Evolutionary conservation across 1,140 invertebrate genomes (phyloP).

Genomic region (Drosophila triauraria): DNA sequence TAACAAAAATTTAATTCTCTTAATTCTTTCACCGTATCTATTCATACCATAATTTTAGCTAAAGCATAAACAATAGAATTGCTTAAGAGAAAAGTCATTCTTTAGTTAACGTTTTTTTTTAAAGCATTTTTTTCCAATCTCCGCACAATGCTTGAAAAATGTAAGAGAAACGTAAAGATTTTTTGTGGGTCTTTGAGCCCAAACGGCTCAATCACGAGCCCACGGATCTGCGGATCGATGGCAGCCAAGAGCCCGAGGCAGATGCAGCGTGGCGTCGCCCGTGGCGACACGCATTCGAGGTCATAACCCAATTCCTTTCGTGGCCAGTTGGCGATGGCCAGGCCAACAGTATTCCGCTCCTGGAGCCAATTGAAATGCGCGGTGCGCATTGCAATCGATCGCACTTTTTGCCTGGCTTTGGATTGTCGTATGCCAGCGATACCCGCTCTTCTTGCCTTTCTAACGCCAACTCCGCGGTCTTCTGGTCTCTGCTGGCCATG

Average conservation of each 20-base stretch:
- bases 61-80: slow-evolving; percentile 24
- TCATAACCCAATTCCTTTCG: slow-evolving; percentile 83
- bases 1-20: not conserved
- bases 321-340: slow-evolving; percentile 51
- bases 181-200: slow-evolving; percentile 8
- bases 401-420: slow-evolving; percentile 71
- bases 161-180: slow-evolving; percentile 9
- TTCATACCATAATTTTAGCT: not conserved
- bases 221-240: slow-evolving; percentile 17
- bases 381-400: slow-evolving; percentile 80
- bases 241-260: slow-evolving; percentile 2
- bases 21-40: not conserved
- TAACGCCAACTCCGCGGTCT: slow-evolving; percentile 56
- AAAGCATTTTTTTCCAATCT: slow-evolving; percentile 9
- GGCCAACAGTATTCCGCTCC: slow-evolving; percentile 64
- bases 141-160: slow-evolving; percentile 4
- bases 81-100: not conserved
- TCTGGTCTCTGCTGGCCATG: slow-evolving; percentile 59
- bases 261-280: slow-evolving; percentile 30
- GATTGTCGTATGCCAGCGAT: slow-evolving; percentile 50
- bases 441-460: slow-evolving; percentile 54
- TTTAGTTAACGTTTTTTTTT: not conserved
- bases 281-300: slow-evolving; percentile 82
- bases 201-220: slow-evolving; percentile 69
- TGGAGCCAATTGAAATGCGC: slow-evolving; percentile 76